Conservation (phyloP, 2,888 invertebrate species). For the Caenorhabditis angaria region DNA sequence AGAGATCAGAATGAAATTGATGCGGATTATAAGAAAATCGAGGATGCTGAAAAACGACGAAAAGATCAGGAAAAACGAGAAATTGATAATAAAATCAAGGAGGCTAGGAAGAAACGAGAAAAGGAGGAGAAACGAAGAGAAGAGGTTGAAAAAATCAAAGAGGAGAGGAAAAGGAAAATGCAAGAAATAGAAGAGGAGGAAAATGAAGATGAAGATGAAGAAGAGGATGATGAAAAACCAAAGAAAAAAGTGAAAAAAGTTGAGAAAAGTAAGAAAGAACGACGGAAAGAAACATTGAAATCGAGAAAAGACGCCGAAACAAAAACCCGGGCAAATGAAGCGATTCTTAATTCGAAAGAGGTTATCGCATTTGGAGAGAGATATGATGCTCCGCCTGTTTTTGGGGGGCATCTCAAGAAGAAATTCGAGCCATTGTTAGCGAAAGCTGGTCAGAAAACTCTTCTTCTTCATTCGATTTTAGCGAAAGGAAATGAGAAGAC, state of each 20-base stretch:
- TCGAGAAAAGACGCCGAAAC: constrained; percentile 25
- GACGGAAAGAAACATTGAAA: constrained; percentile 34
- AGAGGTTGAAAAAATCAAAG: neutral
- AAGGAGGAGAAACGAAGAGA: constrained; percentile 22
- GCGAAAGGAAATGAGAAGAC: constrained; percentile 35
- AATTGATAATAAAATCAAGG: constrained; percentile 43
- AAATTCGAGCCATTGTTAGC: constrained; percentile 55
- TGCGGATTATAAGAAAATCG: constrained; percentile 46
- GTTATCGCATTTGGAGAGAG: constrained; percentile 65
- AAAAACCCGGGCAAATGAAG: constrained; percentile 22
- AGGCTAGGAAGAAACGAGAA: constrained; percentile 36
- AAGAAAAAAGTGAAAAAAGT: neutral
- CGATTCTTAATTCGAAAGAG: constrained; percentile 48
- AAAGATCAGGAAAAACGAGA: constrained; percentile 50
- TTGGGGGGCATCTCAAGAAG: constrained; percentile 48
- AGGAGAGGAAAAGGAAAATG: constrained; percentile 23
- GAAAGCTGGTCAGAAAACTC: constrained; percentile 61
- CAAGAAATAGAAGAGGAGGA: constrained; percentile 22
- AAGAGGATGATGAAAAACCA: constrained; percentile 16
- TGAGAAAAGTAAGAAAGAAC: constrained; percentile 31
- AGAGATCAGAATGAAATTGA: constrained; percentile 50
- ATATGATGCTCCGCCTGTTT: constrained; percentile 64
- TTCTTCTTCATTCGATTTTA: constrained; percentile 58
- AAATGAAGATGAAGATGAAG: constrained; percentile 17
- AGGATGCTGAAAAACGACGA: constrained; percentile 43